These are phyloP conservation scores for Solea solea DNA, from an alignment of 2,113 vertebrate genomes.

Conservation along the genomic window DNA sequence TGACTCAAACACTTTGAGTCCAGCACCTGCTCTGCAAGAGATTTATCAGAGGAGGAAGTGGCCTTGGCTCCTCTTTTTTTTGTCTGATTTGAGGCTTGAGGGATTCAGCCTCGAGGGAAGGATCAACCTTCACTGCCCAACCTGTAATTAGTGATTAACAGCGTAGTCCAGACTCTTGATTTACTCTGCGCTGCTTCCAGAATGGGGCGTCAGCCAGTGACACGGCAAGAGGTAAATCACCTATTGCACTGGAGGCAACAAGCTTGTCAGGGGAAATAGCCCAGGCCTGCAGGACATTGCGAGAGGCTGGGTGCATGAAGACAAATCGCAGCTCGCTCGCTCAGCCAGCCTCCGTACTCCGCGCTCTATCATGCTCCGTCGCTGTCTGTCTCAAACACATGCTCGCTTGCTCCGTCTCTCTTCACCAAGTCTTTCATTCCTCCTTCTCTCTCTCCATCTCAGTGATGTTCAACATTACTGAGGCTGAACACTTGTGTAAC, in stretches of 20 bases:
- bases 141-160: constrained; percentile 75
- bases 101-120: constrained; percentile 42
- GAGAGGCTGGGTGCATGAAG: constrained; percentile 49
- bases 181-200: constrained; percentile 61
- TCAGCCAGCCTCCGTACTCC: constrained; percentile 58
- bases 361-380: constrained; percentile 58
- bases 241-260: constrained; percentile 65
- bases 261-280: constrained; percentile 69
- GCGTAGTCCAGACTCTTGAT: constrained; percentile 64
- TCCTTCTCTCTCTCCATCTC: constrained; percentile 29
- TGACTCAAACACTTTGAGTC: constrained; percentile 45
- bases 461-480: constrained; percentile 35
- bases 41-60: constrained; percentile 69
- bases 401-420: constrained; percentile 44
- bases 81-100: constrained; percentile 51
- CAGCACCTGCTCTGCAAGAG: constrained; percentile 49
- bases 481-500: constrained; percentile 26
- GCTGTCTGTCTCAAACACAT: constrained; percentile 47
- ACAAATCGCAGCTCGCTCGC: constrained; percentile 67
- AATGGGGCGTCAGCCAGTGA: constrained; percentile 59
- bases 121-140: constrained; percentile 63
- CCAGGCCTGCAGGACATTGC: constrained; percentile 44
- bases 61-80: constrained; percentile 50
- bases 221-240: constrained; percentile 66
- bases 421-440: constrained; percentile 44